Base-by-base conservation (phyloP, 2,888 invertebrate genomes). In the Aleiodes leptofemur region DNA sequence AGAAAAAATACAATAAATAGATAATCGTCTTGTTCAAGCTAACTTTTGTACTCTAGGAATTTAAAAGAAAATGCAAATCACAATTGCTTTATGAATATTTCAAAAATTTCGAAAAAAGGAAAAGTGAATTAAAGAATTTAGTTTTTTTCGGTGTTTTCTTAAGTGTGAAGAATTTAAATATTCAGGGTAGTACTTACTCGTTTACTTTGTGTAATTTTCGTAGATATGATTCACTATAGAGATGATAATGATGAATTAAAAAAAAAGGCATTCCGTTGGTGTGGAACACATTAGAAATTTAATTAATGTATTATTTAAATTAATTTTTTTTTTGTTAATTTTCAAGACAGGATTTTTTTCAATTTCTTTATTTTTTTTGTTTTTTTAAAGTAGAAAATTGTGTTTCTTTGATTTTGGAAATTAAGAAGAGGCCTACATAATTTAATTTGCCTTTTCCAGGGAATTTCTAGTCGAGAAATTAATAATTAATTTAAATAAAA, bases 401-500 rank as follows among this genome's bases (percentile, higher is more conserved):
- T 50, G 23, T 51, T 72, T 61, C 71, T 71, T 71, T 64, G 64
- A 48, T 64, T 43, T 64, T 48, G 64, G 64, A 64, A 64, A 64
- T 64, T 29, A 71, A 23, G 53, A 38, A 23, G 56, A 69, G 51
- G 73, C 69, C 69, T 69, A 74, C 57, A 53, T 43, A 11, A 43
- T 43, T 64, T 64, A 7, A 51, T 51, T 68, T 68, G 51, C 51
- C 50, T 50, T 68, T 70, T 75, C 56, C 75, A 75, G 75, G 75
- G 68, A 72, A 68, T 75, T 75, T 75, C 75, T 75, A 75, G 75
- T 75, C 75, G 71, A 71, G 71, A 55, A 59, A 50, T 59, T 43
- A 7, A 16, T 64, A 38, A 59, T 61, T 61, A 70, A 53, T 55
- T 57, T 11, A 71, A 34, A 55, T 38, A 11, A 43, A 34, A 68